These are phyloP conservation scores for Acrobasis suavella DNA, from an alignment of 2,888 invertebrate species.

Conservation along the genomic window DNA sequence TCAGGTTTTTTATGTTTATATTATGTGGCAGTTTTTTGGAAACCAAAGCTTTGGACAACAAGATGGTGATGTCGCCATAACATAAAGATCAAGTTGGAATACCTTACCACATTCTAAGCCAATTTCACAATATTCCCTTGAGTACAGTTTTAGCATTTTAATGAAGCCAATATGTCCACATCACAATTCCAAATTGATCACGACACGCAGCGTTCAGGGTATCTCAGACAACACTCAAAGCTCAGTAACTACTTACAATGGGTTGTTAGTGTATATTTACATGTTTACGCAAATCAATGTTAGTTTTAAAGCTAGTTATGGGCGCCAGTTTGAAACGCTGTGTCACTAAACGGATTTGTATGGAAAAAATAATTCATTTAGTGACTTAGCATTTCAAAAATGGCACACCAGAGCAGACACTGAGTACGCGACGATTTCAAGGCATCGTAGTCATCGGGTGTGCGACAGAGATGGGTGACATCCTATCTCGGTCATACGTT, in stretches of 20 bases:
- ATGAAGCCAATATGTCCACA: slow-evolving; percentile 72
- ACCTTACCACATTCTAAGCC: slow-evolving; percentile 34
- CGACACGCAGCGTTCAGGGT: slow-evolving; percentile 56
- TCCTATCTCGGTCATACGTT: too few relatives aligned
- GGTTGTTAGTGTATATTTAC: slow-evolving; percentile 80
- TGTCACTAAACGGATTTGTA: too few relatives aligned
- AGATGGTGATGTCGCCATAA: slow-evolving; percentile 66
- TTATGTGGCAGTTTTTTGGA: not conserved
- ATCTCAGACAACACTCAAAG: slow-evolving; percentile 69
- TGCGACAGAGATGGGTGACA: too few relatives aligned
- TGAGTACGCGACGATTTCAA: too few relatives aligned
- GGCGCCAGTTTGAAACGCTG: too few relatives aligned
- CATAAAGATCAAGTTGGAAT: slow-evolving; percentile 77
- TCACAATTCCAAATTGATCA: slow-evolving; percentile 80
- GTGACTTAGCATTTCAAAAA: too few relatives aligned
- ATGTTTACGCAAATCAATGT: slow-evolving; percentile 47
- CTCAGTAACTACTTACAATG: slow-evolving; percentile 59
- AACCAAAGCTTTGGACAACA: not conserved
- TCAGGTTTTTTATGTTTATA: too few relatives aligned
- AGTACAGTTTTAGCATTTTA: slow-evolving; percentile 37
- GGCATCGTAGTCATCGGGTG: too few relatives aligned
- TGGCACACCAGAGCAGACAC: too few relatives aligned
- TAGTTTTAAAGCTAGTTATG: slow-evolving; percentile 32
- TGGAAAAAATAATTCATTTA: too few relatives aligned
- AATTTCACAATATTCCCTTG: slow-evolving; percentile 24